Conservation (phyloP, 2,888 invertebrate species). For the Meloe dianella region DNA sequence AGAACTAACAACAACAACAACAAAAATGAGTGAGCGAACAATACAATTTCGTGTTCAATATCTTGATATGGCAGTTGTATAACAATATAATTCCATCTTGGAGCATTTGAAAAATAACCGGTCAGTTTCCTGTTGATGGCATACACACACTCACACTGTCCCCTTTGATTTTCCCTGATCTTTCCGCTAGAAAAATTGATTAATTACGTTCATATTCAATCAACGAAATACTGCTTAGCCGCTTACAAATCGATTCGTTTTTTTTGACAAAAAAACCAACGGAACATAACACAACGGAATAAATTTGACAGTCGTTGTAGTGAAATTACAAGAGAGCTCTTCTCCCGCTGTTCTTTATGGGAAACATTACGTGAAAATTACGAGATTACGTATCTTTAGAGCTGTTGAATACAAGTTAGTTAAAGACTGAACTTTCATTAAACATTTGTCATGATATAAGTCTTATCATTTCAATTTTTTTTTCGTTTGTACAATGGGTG, state of each 20-base stretch:
- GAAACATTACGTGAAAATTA: too few relatives aligned
- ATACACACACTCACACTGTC: not conserved
- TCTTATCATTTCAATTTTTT: not conserved
- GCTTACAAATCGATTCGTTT: too few relatives aligned
- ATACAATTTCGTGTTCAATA: not conserved
- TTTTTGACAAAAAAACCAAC: too few relatives aligned
- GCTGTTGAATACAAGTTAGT: not conserved
- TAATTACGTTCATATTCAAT: constrained; percentile 21
- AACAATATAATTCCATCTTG: not conserved
- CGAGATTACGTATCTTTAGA: not conserved
- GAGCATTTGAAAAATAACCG: not conserved
- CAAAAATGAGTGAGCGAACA: not conserved
- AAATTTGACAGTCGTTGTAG: too few relatives aligned
- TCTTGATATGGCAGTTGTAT: not conserved
- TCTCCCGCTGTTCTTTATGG: too few relatives aligned
- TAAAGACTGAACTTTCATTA: not conserved
- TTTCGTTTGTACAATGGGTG: too few relatives aligned
- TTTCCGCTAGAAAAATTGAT: not conserved
- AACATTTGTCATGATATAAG: not conserved
- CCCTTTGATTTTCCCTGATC: too few relatives aligned
- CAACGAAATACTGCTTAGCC: not conserved
- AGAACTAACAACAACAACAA: not conserved
- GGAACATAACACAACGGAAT: too few relatives aligned
- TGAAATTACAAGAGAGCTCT: too few relatives aligned
- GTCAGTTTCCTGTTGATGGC: not conserved